Evolutionary conservation across 64 coral and sea anemone species (phyloP), one percentile per base, ranked within the genome.

Genomic region (Pocillopora damicornis): DNA sequence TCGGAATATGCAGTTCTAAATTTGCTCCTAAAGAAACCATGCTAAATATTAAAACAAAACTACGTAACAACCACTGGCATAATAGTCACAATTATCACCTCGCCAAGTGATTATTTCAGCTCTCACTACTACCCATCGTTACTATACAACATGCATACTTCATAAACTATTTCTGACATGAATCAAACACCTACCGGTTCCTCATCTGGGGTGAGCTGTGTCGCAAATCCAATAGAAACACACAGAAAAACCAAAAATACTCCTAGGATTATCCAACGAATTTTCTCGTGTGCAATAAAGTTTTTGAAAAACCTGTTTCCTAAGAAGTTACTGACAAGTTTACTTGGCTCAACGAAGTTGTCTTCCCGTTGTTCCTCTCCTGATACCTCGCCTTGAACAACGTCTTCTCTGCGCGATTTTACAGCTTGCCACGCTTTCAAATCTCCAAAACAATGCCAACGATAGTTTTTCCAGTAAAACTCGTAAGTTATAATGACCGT

Each of bases 401-500:
- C 66, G 60, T 25, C 79, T 30, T 81, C 79, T 61, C 65, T 67
- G 18, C 75, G 77, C 14, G 90, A 92, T 77, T 79, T 79, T 73
- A 64, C 88, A 42, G 63, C 91, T 63, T 76, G 85, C 91, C 79
- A 88, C 75, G 45, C 91, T 75, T 64, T 79, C 62, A 86, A 67
- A 59, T 83, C 79, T 1, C 74, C 81, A 83, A 82, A 90, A 45
- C 69, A 90, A 17, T 88, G 86, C 60, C 96, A 98, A 12, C 80
- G 62, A 59, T 86, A 90, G n/a, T 83, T 63, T 38, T 94, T 92
- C 93, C 90, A 90, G 72, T 88, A 93, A 7, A 88, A 65, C 37
- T 98, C 96, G 58, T 98, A 90, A 23, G 90, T 92, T 30, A 98
- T 86, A 11, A 98, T 79, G 65, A 98, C 96, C 84, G 92, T 95